Evolutionary conservation across 2,797 vertebrate species (phyloP), one percentile per base, ranked within the genome.

Genomic region (Sparus aurata): DNA sequence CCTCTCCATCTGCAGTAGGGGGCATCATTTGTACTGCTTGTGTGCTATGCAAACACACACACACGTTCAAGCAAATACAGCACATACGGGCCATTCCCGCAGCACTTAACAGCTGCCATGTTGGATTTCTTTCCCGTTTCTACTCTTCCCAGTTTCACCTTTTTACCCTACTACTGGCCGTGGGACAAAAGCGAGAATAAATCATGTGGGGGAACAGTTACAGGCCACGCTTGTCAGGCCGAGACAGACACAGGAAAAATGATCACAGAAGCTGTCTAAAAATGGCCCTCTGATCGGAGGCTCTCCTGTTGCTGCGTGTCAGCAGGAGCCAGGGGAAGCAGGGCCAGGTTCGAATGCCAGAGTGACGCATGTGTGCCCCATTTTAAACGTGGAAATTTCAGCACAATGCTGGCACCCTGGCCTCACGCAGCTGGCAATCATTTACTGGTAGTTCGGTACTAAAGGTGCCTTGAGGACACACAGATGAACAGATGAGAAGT

Each of bases 1-100:
- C 81, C 66, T 87, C 84, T 93, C 69, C 90, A 86, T 91, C 91
- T 85, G 87, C 89, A 84, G 83, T 59, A 83, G 85, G 79, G 83
- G 85, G 79, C 77, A 5, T 85, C 87, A 77, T 85, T 75, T 86
- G 90, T 88, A 67, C 85, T 43, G 88, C 91, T 91, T 79, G 70
- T 89, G 91, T 85, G 83, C 80, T 85, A 34, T 7, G 81, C 90
- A 89, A 81, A 90, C 84, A 86, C 80, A 79, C 80, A 79, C 41
- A 81, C 78, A 71, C 64, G 60, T 61, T n/a, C 58, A 60, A 67
- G 69, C 80, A 80, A 64, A 82, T 1, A 65, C 34, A 34, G 34
- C 34, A 34, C 69, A 72, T 49, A n/a, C 61, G 79, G 34, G 68
- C 70, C 22, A 47, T 57, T 47, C 62, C 67, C 68, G 55, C 54